Evolutionary conservation across 2,888 invertebrate species (phyloP).

Genomic region (Copidosoma aretas): DNA sequence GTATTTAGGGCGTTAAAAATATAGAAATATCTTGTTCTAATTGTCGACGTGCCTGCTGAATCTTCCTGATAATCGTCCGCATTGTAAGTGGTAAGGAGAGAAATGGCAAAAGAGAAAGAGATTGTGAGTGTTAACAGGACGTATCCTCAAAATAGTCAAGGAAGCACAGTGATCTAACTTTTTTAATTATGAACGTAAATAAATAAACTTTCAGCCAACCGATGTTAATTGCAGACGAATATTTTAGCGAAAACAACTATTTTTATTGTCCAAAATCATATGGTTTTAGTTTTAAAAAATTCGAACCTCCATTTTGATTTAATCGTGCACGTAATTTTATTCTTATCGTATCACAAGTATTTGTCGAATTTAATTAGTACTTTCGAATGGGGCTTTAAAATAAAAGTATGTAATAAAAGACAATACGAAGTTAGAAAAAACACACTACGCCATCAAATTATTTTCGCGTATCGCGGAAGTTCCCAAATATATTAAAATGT

Average conservation of each 20-base stretch:
- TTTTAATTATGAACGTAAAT: conserved; percentile 16
- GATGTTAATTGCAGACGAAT: conserved; percentile 26
- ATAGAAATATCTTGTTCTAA: conserved; percentile 60
- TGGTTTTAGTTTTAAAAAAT: conserved; percentile 10
- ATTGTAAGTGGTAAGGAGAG: neutral
- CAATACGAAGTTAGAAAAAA: conserved; percentile 26
- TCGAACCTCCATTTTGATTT: neutral
- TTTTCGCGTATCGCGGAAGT: conserved; percentile 37
- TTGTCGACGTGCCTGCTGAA: conserved; percentile 57
- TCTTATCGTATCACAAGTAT: neutral
- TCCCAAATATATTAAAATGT: conserved; percentile 17
- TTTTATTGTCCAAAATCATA: conserved; percentile 21
- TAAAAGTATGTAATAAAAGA: conserved; percentile 28
- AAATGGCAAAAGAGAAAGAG: conserved; percentile 9
- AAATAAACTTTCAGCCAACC: conserved; percentile 30
- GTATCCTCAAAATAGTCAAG: conserved; percentile 40
- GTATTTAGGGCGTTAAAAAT: conserved; percentile 60
- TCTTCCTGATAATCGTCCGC: conserved; percentile 51
- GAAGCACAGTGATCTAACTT: conserved; percentile 34
- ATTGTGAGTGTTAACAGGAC: conserved; percentile 25
- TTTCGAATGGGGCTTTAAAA: conserved; percentile 18
- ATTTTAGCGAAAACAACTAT: conserved; percentile 25
- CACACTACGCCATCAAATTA: conserved; percentile 31
- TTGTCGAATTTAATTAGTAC: neutral
- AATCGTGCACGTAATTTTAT: neutral